phyloP scores from a whole-genome alignment of 2,797 vertebrate genomes.

The Morus bassanus region DNA sequence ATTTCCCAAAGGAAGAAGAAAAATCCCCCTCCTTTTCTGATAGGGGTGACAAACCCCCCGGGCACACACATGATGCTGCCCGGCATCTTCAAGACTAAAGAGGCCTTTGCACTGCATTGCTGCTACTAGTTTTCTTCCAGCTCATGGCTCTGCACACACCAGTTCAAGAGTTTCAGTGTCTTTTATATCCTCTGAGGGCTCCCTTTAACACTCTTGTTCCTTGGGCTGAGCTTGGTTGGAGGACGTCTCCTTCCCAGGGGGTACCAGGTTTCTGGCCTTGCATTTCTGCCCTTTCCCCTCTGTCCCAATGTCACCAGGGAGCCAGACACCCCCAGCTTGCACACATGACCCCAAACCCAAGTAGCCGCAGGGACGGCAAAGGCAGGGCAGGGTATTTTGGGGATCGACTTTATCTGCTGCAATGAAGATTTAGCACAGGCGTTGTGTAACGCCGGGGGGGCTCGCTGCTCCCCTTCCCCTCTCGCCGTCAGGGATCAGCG shows the following conservation, averaged over 20 bases:
- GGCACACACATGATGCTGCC: not conserved
- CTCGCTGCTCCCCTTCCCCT: not conserved
- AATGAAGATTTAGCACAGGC: slow-evolving; percentile 25
- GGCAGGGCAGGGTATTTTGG: slow-evolving; percentile 6
- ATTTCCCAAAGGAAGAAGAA: not conserved
- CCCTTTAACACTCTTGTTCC: not conserved
- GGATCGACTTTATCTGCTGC: slow-evolving; percentile 14
- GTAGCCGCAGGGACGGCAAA: not conserved
- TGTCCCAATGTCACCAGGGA: rapidly evolving
- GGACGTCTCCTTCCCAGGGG: not conserved
- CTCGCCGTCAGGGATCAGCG: not conserved
- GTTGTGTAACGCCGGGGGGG: not conserved
- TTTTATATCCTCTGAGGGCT: not conserved
- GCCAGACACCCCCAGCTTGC: not conserved
- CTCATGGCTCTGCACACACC: not conserved
- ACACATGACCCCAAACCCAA: not conserved
- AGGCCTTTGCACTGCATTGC: not conserved
- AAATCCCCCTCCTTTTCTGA: not conserved
- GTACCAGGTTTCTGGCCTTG: not conserved
- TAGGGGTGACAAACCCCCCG: not conserved
- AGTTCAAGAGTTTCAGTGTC: not conserved
- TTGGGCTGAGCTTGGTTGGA: not conserved
- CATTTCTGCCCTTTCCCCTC: not conserved
- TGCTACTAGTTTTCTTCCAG: not conserved
- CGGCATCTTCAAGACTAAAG: not conserved